Base-by-base conservation (phyloP, 2,888 invertebrate genomes). In the Blastobasis adustella region DNA sequence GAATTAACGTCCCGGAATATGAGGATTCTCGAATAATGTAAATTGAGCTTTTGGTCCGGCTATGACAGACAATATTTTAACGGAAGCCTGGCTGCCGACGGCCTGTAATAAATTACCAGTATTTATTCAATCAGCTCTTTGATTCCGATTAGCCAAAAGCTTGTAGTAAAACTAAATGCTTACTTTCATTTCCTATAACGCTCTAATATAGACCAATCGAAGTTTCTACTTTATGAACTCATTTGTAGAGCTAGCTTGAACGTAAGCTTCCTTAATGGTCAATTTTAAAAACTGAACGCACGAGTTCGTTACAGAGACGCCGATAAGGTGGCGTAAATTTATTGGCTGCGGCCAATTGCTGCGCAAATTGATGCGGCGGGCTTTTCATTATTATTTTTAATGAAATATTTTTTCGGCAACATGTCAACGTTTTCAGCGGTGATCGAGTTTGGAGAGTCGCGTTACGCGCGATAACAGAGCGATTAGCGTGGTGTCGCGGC, bases 391-490 rank as follows among this genome's bases (percentile, higher is more conserved):
- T 23, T 23, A 23, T 23, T 23, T 23, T 23, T 23, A 23, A 23
- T 23, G 23, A 23, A 23, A 23, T 23, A 65, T 72, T 74, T 67
- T 73, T 67, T 56, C 66, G 62, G 64, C 65, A 73, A 71, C 73
- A 76, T 75, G 74, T 75, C 76, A 76, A 79, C 79, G 72, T 78
- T 78, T 77, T 75, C 70, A 73, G 69, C 69, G 69, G 66, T 73
- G 71, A 73, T 73, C 66, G 71, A 73, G 69, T 66, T 64, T 59
- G 55, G 63, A 61, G 59, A 63, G 62, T 66, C 64, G 63, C 65
- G 66, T 62, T 63, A 61, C 65, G 66, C 57, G 67, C 71, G 74
- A 73, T 72, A 76, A 67, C 69, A 66, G 62, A 60, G 57, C 65
- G 66, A 67, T 69, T 68, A 66, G 64, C 65, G 60, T 63, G 60